Base-by-base conservation (phyloP, 2,888 invertebrate genomes). In the Hypercompe scribonia region DNA sequence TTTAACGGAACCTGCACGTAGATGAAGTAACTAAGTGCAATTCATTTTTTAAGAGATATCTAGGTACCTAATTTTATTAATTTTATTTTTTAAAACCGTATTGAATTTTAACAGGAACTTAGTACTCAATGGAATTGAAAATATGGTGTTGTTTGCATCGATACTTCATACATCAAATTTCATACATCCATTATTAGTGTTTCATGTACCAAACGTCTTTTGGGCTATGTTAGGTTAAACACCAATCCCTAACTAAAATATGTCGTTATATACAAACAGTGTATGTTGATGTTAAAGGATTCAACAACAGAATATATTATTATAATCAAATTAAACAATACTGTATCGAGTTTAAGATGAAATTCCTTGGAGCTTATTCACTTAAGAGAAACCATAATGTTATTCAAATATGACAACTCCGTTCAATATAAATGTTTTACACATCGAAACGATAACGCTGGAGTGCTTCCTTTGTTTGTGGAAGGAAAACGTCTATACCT, bases 401-500 rank as follows among this genome's bases (percentile, higher is more conserved):
- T 69, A 36, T 69, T 61, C 24, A 42, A 69, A 61, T 42, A 58
- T 18, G 68, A 58, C 58, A 68, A 33, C 50, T 54, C 31, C 54
- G 39, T 28, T 31, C 50, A 50, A 65, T 39, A 72, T 46, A 72
- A 39, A 42, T 42, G 66, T 66, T 58, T 63, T 70, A 73, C 70
- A 66, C 65, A 75, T 70, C 33, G 58, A 50, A 77, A 73, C 70
- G 73, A 71, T 77, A 74, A 80, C 81, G 79, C 71, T 65, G 73
- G 65, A 70, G 70, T 70, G 76, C 77, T 74, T 36, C 69, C 71
- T 81, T 71, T 75, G 68, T 78, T 71, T 72, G 71, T 71, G 46
- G 72, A 73, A 73, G 74, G 75, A 54, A 72, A 85, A 80, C 84
- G 86, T 82, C 82, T 80, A 85, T 85, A 83, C 77, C 81, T 87